Evolutionary conservation across 35 echinoderm and acorn worm species (phyloP).

Genomic region (Stichopus chloronotus): DNA sequence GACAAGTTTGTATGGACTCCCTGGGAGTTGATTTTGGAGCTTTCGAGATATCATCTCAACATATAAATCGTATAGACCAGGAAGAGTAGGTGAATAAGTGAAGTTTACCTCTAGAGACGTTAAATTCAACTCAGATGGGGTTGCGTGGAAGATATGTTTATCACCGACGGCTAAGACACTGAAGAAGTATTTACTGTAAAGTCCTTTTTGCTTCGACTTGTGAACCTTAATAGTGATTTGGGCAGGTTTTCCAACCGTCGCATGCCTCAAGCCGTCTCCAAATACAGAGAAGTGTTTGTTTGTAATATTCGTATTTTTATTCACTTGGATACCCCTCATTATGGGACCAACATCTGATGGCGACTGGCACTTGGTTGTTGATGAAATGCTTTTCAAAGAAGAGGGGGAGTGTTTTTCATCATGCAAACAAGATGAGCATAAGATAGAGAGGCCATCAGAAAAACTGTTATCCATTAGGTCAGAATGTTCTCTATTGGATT

Average conservation of each 20-base stretch:
- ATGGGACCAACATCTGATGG: neutral
- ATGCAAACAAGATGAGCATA: too few relatives aligned
- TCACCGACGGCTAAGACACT: slow-evolving; percentile 48
- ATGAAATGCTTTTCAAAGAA: too few relatives aligned
- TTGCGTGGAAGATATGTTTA: neutral
- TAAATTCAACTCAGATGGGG: neutral
- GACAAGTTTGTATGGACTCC: slow-evolving; percentile 23
- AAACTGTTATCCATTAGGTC: too few relatives aligned
- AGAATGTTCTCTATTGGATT: too few relatives aligned
- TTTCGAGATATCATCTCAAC: slow-evolving; percentile 11
- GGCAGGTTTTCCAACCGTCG: slow-evolving; percentile 4
- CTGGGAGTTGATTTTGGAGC: neutral
- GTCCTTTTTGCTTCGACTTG: neutral
- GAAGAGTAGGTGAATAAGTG: slow-evolving; percentile 29
- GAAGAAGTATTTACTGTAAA: neutral
- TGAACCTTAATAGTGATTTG: neutral
- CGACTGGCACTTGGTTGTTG: neutral
- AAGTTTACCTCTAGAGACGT: neutral
- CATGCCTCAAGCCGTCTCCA: neutral
- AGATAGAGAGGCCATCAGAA: too few relatives aligned
- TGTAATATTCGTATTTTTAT: neutral
- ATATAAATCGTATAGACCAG: slow-evolving; percentile 13
- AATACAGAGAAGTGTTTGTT: neutral
- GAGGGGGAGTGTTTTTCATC: too few relatives aligned
- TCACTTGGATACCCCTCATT: neutral